Conservation (phyloP, 1,140 invertebrate genomes). For the Aphaenogaster ashmeadi region DNA sequence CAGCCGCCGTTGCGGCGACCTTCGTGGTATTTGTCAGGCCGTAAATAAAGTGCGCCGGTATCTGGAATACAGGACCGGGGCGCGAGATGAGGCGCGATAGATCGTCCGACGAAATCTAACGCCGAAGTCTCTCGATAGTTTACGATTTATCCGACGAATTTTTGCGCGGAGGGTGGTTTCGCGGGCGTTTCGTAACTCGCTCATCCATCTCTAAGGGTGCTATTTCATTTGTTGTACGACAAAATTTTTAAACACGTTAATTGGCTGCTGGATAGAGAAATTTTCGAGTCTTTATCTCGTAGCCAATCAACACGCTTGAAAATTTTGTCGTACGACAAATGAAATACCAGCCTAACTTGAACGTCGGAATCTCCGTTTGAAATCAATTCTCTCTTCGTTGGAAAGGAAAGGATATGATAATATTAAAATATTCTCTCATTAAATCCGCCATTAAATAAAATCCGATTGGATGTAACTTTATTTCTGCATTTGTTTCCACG, state of each 20-base stretch:
- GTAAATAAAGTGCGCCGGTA: slow-evolving; percentile 75
- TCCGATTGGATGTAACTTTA: neutral
- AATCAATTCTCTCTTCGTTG: neutral
- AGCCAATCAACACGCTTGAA: too few relatives aligned
- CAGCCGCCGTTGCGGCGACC: slow-evolving; percentile 63
- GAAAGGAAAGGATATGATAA: neutral
- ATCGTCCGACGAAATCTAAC: neutral
- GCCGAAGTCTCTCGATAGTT: neutral
- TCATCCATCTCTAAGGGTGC: neutral
- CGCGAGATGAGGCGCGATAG: slow-evolving; percentile 21
- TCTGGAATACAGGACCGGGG: slow-evolving; percentile 67
- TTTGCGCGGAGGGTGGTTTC: neutral
- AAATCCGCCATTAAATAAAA: neutral
- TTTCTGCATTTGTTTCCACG: neutral
- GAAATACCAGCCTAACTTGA: neutral
- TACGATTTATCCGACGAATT: neutral
- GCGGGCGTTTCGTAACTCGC: neutral
- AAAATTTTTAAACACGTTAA: too few relatives aligned
- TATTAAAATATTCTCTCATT: neutral
- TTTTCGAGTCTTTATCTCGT: too few relatives aligned
- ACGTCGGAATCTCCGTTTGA: neutral
- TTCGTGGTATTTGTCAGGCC: slow-evolving; percentile 74
- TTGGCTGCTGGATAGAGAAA: too few relatives aligned
- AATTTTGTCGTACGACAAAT: too few relatives aligned
- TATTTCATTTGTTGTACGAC: too few relatives aligned